Conservation (phyloP, 2,888 invertebrate genomes). For the Leucophenga montana region DNA sequence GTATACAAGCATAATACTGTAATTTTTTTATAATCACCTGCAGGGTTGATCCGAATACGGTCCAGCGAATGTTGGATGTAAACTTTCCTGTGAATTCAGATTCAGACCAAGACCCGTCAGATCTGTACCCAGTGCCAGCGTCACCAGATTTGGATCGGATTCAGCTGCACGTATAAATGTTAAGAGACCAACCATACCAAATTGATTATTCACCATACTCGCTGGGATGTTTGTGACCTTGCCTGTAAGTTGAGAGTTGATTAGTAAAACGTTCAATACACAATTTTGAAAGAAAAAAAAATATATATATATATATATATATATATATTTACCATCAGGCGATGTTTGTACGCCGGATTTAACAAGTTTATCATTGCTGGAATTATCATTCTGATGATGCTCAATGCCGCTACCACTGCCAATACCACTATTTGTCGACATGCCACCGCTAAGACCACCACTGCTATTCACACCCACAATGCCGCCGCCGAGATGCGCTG, state of each 20-base stretch:
- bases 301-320: constrained; percentile 18
- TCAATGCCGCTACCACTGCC: constrained; percentile 61
- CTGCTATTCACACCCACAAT: constrained; percentile 40
- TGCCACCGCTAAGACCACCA: constrained; percentile 47
- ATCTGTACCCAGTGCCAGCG: constrained; percentile 97
- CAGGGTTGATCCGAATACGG: constrained; percentile 99
- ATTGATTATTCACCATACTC: constrained; percentile 99
- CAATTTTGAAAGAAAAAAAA: constrained; percentile 19
- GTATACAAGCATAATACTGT: no score
- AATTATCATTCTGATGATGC: constrained; percentile 72
- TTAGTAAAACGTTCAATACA: constrained; percentile 34
- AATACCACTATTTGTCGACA: constrained; percentile 48
- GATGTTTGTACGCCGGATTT: constrained; percentile 94
- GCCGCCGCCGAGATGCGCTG: constrained; percentile 35
- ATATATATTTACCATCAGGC: constrained; percentile 83
- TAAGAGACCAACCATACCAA: constrained; percentile 98
- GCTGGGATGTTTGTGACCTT: constrained; percentile 98
- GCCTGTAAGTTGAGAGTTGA: constrained; percentile 77
- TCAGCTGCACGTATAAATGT: constrained; percentile 99
- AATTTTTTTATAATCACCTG: constrained; percentile 75
- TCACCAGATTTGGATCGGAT: constrained; percentile 96
- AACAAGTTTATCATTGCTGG: constrained; percentile 75
- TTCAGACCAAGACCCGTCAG: constrained; percentile 98
- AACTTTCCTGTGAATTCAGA: constrained; percentile 97
- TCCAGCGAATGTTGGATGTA: constrained; percentile 98